Evolutionary conservation across 2,113 vertebrate species (phyloP).

Genomic region (Indicator indicator): DNA sequence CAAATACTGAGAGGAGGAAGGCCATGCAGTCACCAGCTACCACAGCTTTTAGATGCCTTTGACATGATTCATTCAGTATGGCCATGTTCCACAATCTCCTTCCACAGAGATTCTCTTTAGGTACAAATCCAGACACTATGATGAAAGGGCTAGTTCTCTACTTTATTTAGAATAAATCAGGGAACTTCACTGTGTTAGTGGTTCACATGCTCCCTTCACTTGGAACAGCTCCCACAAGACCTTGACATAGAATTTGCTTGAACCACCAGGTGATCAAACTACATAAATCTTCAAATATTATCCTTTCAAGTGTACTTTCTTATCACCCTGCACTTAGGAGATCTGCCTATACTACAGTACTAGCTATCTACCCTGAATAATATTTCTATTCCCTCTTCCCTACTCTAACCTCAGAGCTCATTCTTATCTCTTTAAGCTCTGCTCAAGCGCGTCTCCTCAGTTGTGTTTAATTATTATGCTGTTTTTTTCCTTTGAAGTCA

Average conservation of each 20-base stretch:
- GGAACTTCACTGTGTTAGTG: not conserved
- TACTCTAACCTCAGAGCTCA: not conserved
- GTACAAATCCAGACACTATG: not conserved
- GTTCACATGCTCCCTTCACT: not conserved
- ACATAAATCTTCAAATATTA: not conserved
- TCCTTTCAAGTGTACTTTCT: not conserved
- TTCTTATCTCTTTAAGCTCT: not conserved
- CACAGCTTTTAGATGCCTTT: not conserved
- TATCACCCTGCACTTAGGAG: not conserved
- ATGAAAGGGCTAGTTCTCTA: not conserved
- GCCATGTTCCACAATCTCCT: not conserved
- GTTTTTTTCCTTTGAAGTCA: not conserved
- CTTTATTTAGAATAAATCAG: not conserved
- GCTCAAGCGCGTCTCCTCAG: accelerated
- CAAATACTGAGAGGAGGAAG: not conserved
- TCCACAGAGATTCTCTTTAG: not conserved
- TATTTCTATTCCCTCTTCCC: not conserved
- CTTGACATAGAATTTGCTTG: not conserved
- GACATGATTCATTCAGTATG: not conserved
- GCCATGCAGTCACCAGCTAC: not conserved
- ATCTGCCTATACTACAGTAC: not conserved
- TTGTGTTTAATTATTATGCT: not conserved
- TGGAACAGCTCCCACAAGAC: not conserved
- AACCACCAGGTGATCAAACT: not conserved
- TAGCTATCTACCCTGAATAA: not conserved